Percentiles rank a stretch among this genome's conserved stretches.
Conservation (phyloP, 1,140 invertebrate genomes). For the Diorhabda elongata region DNA sequence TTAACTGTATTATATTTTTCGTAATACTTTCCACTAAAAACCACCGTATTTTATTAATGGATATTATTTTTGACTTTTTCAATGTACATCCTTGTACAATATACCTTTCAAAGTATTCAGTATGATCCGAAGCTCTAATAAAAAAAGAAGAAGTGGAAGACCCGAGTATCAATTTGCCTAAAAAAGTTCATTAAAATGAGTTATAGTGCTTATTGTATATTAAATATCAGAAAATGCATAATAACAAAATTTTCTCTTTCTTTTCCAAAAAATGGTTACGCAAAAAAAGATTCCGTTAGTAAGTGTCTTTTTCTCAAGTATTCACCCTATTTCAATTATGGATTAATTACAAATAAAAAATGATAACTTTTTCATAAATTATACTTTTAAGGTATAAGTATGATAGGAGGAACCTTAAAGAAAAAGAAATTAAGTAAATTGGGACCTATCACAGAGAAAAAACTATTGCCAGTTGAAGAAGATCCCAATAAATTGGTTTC, state of each 20-base stretch:
- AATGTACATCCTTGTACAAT: too few relatives aligned
- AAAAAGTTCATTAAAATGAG: conserved; percentile 6
- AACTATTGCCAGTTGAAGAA: conserved; percentile 77
- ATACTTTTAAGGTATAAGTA: conserved; percentile 36
- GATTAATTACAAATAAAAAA: not conserved
- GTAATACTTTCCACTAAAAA: too few relatives aligned
- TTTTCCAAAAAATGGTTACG: conserved; percentile 32
- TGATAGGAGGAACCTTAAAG: conserved; percentile 42
- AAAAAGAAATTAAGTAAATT: conserved; percentile 58
- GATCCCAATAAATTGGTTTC: conserved; percentile 75
- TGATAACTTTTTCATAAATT: not conserved
- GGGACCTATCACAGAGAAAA: conserved; percentile 61
- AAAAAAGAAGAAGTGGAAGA: too few relatives aligned
- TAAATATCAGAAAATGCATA: conserved; percentile 11
- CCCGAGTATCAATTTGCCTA: too few relatives aligned
- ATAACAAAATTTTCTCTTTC: conserved; percentile 25
- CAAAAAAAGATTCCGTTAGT: conserved; percentile 32
- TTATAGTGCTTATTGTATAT: conserved; percentile 1
- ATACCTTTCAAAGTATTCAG: too few relatives aligned
- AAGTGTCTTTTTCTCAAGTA: conserved; percentile 11
- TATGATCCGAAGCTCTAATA: too few relatives aligned
- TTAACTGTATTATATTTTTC: too few relatives aligned
- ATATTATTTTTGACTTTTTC: too few relatives aligned
- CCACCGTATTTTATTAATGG: too few relatives aligned
- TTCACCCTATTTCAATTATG: not conserved